Evolutionary conservation across 2,113 vertebrate species (phyloP).

Genomic region (Anser brachyrhynchus): DNA sequence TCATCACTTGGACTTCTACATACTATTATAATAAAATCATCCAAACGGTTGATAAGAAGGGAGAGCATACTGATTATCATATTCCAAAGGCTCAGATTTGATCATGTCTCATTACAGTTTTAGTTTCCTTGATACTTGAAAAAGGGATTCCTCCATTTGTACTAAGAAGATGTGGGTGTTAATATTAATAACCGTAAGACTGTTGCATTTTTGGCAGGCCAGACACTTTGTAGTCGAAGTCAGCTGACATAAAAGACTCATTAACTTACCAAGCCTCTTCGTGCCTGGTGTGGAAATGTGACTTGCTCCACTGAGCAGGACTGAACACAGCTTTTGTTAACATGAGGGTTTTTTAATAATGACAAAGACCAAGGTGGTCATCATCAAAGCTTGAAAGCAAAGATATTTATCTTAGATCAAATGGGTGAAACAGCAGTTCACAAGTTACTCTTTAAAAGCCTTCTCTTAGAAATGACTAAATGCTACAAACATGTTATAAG

Average conservation of each 20-base stretch:
- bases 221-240: background rate
- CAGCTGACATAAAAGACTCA: background rate
- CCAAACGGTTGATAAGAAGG: background rate
- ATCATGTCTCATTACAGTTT: background rate
- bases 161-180: background rate
- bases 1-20: background rate
- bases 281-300: background rate
- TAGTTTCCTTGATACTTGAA: background rate
- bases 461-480: background rate
- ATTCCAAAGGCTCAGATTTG: background rate
- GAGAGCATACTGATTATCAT: slow-evolving; percentile 22
- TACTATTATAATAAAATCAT: background rate
- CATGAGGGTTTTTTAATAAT: background rate
- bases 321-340: background rate
- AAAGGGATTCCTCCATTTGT: background rate
- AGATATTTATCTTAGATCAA: background rate
- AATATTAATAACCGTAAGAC: background rate
- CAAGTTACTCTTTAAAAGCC: background rate
- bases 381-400: background rate
- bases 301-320: background rate
- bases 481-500: background rate
- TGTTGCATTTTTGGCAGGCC: background rate
- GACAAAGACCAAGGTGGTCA: background rate
- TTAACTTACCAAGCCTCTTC: background rate
- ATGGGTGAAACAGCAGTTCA: background rate